phyloP scores from a whole-genome alignment of 2,888 invertebrate genomes.

The Poecilus cupreus region DNA sequence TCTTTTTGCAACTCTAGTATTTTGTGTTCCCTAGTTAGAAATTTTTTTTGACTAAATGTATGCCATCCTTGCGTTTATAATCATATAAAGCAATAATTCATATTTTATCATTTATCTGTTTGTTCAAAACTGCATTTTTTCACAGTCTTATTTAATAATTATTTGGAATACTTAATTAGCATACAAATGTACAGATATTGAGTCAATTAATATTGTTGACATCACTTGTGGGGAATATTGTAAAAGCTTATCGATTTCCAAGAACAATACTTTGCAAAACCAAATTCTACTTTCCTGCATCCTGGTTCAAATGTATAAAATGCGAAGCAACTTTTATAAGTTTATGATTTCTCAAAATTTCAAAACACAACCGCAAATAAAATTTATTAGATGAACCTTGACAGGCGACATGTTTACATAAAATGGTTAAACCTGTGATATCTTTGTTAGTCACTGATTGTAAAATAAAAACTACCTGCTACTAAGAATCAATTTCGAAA shows the following conservation, averaged over 20 bases:
- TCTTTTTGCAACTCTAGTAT: no score
- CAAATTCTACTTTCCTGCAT: background rate
- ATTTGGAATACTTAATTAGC: no score
- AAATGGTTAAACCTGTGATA: constrained; percentile 14
- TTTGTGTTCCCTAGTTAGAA: no score
- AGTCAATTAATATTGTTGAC: background rate
- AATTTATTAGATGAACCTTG: constrained; percentile 24
- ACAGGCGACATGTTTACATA: background rate
- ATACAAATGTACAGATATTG: background rate
- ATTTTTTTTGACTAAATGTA: no score
- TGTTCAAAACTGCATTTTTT: no score
- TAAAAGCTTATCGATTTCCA: background rate
- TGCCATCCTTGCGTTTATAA: no score
- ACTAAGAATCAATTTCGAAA: background rate
- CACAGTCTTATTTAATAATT: no score
- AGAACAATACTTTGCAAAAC: background rate
- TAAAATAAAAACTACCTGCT: background rate
- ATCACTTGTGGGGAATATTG: background rate
- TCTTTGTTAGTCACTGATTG: background rate
- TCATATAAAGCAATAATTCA: no score
- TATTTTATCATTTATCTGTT: no score
- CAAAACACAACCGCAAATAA: constrained; percentile 7
- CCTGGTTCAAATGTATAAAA: background rate
- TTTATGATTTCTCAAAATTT: constrained; percentile 8
- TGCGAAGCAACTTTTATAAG: background rate